Conservation (phyloP, 2,113 vertebrate genomes). For the Coptodon rendalli region DNA sequence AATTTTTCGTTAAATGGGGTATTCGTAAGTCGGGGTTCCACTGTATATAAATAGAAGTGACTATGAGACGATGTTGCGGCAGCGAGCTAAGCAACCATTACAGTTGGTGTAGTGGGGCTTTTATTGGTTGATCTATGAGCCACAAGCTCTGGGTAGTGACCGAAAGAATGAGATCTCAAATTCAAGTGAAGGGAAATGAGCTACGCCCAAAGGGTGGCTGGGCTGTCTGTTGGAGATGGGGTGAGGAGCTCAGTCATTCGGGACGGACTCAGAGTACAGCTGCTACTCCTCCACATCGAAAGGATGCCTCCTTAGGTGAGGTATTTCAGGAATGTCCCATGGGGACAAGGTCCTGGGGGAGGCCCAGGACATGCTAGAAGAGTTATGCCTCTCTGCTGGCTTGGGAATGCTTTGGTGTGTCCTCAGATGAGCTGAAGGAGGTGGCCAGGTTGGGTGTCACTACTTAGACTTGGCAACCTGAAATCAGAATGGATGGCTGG, state of each 20-base stretch:
- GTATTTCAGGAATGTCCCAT: not conserved
- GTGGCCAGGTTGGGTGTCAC: not conserved
- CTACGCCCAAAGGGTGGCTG: not conserved
- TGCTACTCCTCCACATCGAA: not conserved
- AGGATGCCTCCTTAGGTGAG: not conserved
- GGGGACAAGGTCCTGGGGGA: not conserved
- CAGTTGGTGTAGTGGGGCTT: not conserved
- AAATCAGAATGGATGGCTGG: not conserved
- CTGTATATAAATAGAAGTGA: not conserved
- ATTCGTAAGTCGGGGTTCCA: not conserved
- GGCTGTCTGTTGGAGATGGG: not conserved
- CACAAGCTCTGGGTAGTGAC: not conserved
- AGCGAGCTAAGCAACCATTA: not conserved
- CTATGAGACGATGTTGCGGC: not conserved
- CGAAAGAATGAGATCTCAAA: not conserved
- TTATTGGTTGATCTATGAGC: not conserved
- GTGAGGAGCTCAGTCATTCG: not conserved
- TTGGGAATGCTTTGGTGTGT: not conserved
- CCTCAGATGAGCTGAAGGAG: not conserved
- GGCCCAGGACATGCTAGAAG: not conserved
- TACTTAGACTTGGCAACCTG: not conserved
- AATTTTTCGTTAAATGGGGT: not conserved
- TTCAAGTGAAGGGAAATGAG: not conserved
- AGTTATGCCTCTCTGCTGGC: not conserved
- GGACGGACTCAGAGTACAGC: not conserved